Conservation (phyloP, 1,140 invertebrate species). For the Phocides pigmalion region DNA sequence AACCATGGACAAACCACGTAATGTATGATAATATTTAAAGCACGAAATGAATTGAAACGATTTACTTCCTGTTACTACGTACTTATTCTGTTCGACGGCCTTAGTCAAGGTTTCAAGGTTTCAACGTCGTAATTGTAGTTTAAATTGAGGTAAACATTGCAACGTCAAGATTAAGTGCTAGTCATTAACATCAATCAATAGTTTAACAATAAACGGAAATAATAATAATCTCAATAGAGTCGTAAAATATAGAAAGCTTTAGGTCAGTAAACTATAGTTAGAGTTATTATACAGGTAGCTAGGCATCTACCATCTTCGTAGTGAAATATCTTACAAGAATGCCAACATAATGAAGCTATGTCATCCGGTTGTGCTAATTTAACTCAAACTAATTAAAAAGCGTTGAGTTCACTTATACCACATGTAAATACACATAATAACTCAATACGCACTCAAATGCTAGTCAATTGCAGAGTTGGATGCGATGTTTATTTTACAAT, state of each 20-base stretch:
- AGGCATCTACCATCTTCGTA: too few relatives aligned
- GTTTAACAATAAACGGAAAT: background rate
- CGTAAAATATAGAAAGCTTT: background rate
- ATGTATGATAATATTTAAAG: conserved; percentile 3
- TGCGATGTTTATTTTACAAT: conserved; percentile 2
- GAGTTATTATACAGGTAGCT: too few relatives aligned
- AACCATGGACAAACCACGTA: background rate
- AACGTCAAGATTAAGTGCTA: conserved; percentile 1
- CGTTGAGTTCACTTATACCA: too few relatives aligned
- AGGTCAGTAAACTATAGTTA: background rate
- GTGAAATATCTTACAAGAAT: too few relatives aligned
- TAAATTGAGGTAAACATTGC: conserved; percentile 16
- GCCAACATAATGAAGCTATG: conserved; percentile 3
- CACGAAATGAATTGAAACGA: background rate
- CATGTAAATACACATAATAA: too few relatives aligned
- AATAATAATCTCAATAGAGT: background rate
- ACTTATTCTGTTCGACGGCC: background rate
- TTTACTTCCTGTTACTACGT: conserved; percentile 16
- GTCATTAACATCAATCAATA: background rate
- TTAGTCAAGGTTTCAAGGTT: conserved; percentile 11
- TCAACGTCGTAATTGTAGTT: conserved; percentile 12
- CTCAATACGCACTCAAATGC: too few relatives aligned
- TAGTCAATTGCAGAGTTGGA: conserved; percentile 10
- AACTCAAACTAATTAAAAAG: conserved; percentile 39
- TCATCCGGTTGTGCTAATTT: conserved; percentile 36